Evolutionary conservation across 2,797 vertebrate species (phyloP), one percentile per base, ranked within the genome.

Genomic region (Liparis tanakae): DNA sequence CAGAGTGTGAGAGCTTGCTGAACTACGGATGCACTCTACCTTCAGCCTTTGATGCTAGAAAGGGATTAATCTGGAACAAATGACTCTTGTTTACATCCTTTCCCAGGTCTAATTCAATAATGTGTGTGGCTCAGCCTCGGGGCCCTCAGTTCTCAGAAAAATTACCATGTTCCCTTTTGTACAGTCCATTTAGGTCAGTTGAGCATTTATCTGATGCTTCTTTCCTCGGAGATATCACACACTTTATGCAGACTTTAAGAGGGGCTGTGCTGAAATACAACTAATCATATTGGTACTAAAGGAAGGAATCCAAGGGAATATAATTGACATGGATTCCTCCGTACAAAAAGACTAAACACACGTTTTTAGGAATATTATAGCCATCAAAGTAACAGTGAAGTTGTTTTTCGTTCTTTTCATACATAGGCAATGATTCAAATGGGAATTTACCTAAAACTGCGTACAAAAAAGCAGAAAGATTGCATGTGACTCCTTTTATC

Each of bases 41-140:
- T 8, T 0, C 22, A 78, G 65, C 43, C 34, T 84, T 66, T 75
- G 78, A 79, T 72, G 79, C 67, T 46, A 4, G 53, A 1, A 25
- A 65, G 9, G 43, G 44, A 76, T 72, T 71, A 65, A 82, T 70
- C 72, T 73, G 78, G 73, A 82, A 76, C 83, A 76, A 82, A 82
- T 85, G 61, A 78, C 68, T 79, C 20, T 6, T 63, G 65, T 85
- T 89, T 73, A 57, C 61, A 74, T 79, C 51, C 56, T 30, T 67
- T 7, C 67, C 46, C 37, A 34, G 41, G 44, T 82, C 75, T 79
- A 65, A 85, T 71, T 75, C 66, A 82, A 68, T 80, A 73, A 80
- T 72, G 78, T 59, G 67, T 77, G 63, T 17, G 67, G 44, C 56
- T 48, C 34, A 3, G 61, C 72, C 51, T 15, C 25, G 17, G 10